phyloP scores from a whole-genome alignment of 2,888 invertebrate genomes.

The Acleris laterana region DNA sequence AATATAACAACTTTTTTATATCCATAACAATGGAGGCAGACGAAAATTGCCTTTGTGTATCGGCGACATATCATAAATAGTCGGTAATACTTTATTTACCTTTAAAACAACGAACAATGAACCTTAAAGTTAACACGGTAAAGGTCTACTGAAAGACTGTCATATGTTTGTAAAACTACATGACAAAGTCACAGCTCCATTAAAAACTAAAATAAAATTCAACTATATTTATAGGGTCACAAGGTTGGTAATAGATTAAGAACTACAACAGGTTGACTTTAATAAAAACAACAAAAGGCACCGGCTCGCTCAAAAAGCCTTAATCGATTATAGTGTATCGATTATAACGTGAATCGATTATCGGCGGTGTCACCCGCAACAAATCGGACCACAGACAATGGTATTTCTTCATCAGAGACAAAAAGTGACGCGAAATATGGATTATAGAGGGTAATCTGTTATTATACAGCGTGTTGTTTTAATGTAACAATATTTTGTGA shows the following conservation, averaged over 20 bases:
- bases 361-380: conserved; percentile 75
- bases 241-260: conserved; percentile 39
- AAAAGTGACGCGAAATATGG: conserved; percentile 69
- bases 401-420: conserved; percentile 81
- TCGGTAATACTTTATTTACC: background rate
- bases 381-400: conserved; percentile 73
- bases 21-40: conserved; percentile 30
- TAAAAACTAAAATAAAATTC: background rate
- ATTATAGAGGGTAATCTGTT: conserved; percentile 56
- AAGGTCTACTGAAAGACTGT: background rate
- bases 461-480: conserved; percentile 57
- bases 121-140: background rate
- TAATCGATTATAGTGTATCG: conserved; percentile 71
- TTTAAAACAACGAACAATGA: background rate
- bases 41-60: conserved; percentile 36
- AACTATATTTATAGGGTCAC: background rate
- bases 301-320: conserved; percentile 66
- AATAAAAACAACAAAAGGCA: conserved; percentile 63
- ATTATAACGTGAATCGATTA: conserved; percentile 67
- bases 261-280: conserved; percentile 40
- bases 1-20: conserved; percentile 26
- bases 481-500: too few species aligned
- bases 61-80: conserved; percentile 37
- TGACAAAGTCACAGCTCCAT: conserved; percentile 29
- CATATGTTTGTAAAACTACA: conserved; percentile 21